Evolutionary conservation across 2,797 vertebrate genomes (phyloP).

Genomic region (Syncerus caffer): DNA sequence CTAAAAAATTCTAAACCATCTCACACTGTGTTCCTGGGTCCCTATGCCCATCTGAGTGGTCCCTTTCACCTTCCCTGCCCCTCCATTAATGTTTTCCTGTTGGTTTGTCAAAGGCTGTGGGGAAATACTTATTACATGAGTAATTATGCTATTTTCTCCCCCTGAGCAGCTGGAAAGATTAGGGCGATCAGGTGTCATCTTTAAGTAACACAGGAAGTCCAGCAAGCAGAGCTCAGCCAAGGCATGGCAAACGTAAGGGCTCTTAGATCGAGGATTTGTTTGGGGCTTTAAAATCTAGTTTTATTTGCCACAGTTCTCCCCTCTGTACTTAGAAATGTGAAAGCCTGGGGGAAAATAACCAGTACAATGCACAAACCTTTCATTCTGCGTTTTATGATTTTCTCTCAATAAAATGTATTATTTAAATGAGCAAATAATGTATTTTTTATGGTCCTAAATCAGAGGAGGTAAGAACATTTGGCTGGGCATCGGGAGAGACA

Average conservation of each 20-base stretch:
- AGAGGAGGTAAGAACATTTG: neutral
- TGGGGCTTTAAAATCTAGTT: neutral
- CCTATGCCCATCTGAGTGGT: neutral
- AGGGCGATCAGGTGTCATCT: neutral
- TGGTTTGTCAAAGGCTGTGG: neutral
- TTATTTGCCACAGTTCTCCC: neutral
- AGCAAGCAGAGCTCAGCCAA: neutral
- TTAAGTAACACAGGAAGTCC: neutral
- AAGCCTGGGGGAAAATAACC: neutral
- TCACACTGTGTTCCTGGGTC: neutral
- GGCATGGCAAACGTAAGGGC: neutral
- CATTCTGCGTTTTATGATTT: neutral
- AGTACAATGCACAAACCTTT: neutral
- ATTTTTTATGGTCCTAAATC: neutral
- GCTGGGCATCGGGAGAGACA: neutral
- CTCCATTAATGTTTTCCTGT: neutral
- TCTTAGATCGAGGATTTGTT: neutral
- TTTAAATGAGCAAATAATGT: neutral
- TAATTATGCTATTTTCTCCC: neutral
- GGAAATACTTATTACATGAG: neutral
- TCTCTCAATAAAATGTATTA: neutral
- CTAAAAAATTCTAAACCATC: accelerated
- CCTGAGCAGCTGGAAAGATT: neutral
- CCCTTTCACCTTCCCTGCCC: neutral
- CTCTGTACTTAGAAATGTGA: neutral